Evolutionary conservation across 1,140 invertebrate species (phyloP), one percentile per base, ranked within the genome.

Genomic region (Ceratina australensis): DNA sequence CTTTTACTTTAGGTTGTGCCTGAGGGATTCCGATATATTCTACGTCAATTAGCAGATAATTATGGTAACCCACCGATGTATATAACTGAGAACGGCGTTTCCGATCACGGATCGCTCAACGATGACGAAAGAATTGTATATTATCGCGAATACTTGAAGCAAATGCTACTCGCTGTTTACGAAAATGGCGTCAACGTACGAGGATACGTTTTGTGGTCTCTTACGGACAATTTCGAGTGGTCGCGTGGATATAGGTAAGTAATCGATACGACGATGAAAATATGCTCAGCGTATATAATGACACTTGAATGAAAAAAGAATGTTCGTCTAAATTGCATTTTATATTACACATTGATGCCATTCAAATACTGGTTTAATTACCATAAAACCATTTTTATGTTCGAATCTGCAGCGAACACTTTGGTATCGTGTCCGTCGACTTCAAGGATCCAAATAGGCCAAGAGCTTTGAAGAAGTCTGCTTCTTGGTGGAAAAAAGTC

Each of bases 161-260:
- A 94, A 16, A 89, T 96, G 75, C 90, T 95, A 24, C 93, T 94
- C 81, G 95, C 96, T 1, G 28, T 96, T 5, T 82, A 94, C 50
- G 91, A 94, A 16, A 94, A 96, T 82, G 93, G 93, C 0, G 94
- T 94, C 42, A 93, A 95, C 54, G 93, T 97, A 0, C 88, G 91
- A n/a, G 95, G 93, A 0, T 97, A 97, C 83, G 94, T 95, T 0
- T 91, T 94, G 59, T 97, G 96, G 96, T 95, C 94, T 78, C 87
- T 97, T 0, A 91, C 97, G 81, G 96, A 97, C 78, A 97, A 96
- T 89, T 96, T 96, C 87, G 96, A 97, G 90, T 97, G 96, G 96
- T 88, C 89, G 1, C 87, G 83, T 18, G 95, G 95, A 60, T 95
- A 93, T 78, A 92, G 89, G 95, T 95, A 89, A 94, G 93, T 93